These are phyloP conservation scores for Neostethus bicornis DNA, from an alignment of 2,797 vertebrate genomes.

Conservation along the genomic window DNA sequence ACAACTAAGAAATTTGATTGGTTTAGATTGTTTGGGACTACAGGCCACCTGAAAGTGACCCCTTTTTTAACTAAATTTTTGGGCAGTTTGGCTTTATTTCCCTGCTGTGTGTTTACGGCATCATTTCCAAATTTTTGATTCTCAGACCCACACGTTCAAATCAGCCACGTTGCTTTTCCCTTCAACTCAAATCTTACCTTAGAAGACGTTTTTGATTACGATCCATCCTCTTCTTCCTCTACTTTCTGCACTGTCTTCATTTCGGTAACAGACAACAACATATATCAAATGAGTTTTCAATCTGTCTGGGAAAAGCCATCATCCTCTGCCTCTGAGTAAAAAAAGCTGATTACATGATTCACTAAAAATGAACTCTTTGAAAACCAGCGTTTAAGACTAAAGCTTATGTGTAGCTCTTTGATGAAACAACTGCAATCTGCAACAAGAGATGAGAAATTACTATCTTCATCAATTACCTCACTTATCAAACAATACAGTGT, in stretches of 20 bases:
- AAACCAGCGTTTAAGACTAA: slow-evolving; percentile 43
- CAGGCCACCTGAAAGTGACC: too few species aligned
- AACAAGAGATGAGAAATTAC: slow-evolving; percentile 47
- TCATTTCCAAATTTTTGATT: slow-evolving; percentile 9
- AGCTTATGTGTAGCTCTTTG: slow-evolving; percentile 39
- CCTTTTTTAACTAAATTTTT: too few species aligned
- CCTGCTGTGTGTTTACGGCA: too few species aligned
- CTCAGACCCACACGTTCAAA: slow-evolving; percentile 16
- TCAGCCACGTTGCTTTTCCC: background rate
- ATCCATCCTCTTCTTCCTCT: slow-evolving; percentile 21
- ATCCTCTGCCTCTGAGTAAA: slow-evolving; percentile 39
- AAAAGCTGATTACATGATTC: slow-evolving; percentile 37
- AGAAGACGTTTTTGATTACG: slow-evolving; percentile 13
- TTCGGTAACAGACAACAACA: slow-evolving; percentile 43
- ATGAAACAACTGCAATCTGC: slow-evolving; percentile 49
- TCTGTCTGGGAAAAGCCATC: slow-evolving; percentile 43
- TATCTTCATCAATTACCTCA: slow-evolving; percentile 46
- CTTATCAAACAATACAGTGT: slow-evolving; percentile 27
- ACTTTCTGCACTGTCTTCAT: slow-evolving; percentile 9
- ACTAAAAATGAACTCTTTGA: slow-evolving; percentile 52
- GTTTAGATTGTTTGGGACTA: too few species aligned
- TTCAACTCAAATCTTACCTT: slow-evolving; percentile 15
- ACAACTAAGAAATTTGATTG: too few species aligned
- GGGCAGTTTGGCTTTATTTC: too few species aligned
- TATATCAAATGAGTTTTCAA: slow-evolving; percentile 46